These are phyloP conservation scores for Nemapogon koenigi DNA, from an alignment of 2,888 invertebrate genomes.

Conservation along the genomic window DNA sequence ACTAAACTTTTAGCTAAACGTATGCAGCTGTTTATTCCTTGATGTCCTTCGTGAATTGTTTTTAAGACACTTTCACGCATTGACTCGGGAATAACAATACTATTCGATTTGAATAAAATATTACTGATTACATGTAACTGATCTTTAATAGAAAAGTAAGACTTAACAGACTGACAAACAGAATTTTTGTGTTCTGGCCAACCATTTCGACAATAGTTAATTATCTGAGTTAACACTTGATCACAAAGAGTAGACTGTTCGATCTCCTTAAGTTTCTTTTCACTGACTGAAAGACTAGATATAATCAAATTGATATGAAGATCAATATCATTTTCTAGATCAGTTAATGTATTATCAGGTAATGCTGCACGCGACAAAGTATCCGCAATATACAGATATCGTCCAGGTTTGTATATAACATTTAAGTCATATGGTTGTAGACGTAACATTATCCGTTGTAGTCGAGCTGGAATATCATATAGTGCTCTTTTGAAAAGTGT, in stretches of 20 bases:
- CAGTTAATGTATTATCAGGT: conserved; percentile 2
- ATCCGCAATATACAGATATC: conserved; percentile 21
- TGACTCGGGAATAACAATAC: not conserved
- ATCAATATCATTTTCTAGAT: not conserved
- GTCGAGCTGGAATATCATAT: conserved; percentile 15
- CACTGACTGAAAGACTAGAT: too few species aligned
- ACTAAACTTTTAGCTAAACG: not conserved
- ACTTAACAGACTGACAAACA: too few species aligned
- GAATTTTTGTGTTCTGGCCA: too few species aligned
- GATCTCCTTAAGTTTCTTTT: too few species aligned
- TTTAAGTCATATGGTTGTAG: conserved; percentile 20
- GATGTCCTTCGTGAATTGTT: not conserved
- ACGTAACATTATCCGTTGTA: conserved; percentile 21
- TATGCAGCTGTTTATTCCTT: not conserved
- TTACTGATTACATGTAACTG: too few species aligned
- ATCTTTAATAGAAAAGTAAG: too few species aligned
- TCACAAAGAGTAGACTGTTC: too few species aligned
- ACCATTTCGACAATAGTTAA: too few species aligned
- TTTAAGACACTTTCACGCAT: not conserved
- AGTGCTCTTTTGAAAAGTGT: conserved; percentile 21
- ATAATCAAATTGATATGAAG: not conserved
- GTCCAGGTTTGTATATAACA: conserved; percentile 20
- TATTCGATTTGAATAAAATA: too few species aligned
- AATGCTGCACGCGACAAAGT: conserved; percentile 20
- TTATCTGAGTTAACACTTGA: too few species aligned